phyloP scores from a whole-genome alignment of 2,113 vertebrate genomes.

The Lathamus discolor region DNA sequence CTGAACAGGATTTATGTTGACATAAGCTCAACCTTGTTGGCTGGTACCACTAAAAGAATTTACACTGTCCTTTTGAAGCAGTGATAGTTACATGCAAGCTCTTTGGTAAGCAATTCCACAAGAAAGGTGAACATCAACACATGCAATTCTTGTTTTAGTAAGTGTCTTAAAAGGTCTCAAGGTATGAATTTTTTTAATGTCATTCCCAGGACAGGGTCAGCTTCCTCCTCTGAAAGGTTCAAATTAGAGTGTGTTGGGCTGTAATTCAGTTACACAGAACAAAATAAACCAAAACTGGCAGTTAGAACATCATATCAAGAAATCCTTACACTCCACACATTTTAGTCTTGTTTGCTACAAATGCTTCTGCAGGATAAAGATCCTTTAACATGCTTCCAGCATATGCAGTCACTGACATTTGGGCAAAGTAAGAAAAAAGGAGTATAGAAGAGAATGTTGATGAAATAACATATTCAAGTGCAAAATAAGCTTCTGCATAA shows the following conservation, averaged over 20 bases:
- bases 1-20: not conserved
- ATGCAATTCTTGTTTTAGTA: not conserved
- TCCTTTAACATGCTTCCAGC: not conserved
- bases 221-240: not conserved
- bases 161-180: not conserved
- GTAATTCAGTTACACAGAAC: not conserved
- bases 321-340: not conserved
- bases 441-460: not conserved
- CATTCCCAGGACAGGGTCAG: not conserved
- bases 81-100: accelerated
- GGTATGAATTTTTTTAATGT: not conserved
- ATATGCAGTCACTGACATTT: not conserved
- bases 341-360: not conserved
- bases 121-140: not conserved
- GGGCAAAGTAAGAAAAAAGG: not conserved
- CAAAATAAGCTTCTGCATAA: not conserved
- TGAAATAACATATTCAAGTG: not conserved
- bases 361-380: not conserved
- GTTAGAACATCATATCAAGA: not conserved
- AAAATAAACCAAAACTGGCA: not conserved
- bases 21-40: not conserved
- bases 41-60: not conserved
- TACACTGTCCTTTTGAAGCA: not conserved
- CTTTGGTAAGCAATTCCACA: not conserved
- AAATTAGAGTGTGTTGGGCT: not conserved